Conservation (phyloP, 2,113 vertebrate species). For the Alaudala cheleensis region DNA sequence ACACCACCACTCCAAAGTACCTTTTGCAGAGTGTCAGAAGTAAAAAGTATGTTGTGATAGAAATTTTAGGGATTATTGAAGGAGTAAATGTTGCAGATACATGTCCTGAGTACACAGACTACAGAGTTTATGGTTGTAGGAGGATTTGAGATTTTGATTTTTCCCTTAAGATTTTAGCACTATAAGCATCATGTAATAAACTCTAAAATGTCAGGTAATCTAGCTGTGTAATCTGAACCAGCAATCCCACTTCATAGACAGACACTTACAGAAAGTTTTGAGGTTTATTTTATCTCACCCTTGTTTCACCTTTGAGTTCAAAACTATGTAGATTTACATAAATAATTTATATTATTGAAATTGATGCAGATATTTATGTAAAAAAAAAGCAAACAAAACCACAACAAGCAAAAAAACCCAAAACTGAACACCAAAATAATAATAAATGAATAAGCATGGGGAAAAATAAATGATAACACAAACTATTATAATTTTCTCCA, state of each 20-base stretch:
- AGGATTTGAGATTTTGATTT: background rate
- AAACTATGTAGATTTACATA: background rate
- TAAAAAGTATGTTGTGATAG: background rate
- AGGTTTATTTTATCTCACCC: background rate
- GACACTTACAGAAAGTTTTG: background rate
- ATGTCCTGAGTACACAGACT: background rate
- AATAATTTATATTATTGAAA: background rate
- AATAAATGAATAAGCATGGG: background rate
- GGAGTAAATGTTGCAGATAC: background rate
- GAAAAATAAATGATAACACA: background rate
- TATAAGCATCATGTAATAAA: background rate
- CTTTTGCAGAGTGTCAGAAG: background rate
- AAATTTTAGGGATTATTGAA: background rate
- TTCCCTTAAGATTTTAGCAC: background rate
- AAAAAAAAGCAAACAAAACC: background rate
- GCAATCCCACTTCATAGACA: background rate
- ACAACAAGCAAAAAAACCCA: background rate
- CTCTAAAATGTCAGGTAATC: background rate
- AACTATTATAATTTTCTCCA: background rate
- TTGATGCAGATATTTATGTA: background rate
- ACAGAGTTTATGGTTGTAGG: fast-evolving
- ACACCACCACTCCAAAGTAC: background rate
- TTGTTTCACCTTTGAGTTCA: background rate
- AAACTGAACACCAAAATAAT: background rate
- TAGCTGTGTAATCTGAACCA: background rate